These are phyloP conservation scores for Danionella dracula DNA, from an alignment of 2,797 vertebrate species.

Conservation along the genomic window DNA sequence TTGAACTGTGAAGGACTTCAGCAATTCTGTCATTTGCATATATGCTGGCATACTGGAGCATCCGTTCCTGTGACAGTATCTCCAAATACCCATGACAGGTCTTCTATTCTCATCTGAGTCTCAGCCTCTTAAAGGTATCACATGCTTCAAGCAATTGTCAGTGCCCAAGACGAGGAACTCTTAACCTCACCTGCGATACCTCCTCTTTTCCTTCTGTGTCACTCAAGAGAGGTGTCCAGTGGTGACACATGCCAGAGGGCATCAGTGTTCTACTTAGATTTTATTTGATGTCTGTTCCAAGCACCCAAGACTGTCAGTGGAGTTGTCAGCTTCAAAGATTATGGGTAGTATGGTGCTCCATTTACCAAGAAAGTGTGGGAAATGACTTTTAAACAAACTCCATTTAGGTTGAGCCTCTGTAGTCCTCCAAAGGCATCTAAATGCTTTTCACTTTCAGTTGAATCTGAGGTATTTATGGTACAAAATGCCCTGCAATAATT, in stretches of 20 bases:
- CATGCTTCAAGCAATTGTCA: slow-evolving; percentile 19
- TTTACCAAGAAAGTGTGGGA: background rate
- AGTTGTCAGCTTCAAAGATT: background rate
- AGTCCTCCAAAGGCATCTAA: too few species aligned
- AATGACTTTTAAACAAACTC: background rate
- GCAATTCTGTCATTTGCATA: background rate
- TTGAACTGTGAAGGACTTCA: background rate
- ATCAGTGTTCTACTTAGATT: slow-evolving; percentile 31
- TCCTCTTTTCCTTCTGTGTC: slow-evolving; percentile 3
- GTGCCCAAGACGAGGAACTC: slow-evolving; percentile 15
- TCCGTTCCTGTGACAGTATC: background rate
- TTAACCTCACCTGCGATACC: slow-evolving; percentile 7
- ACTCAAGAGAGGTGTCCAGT: slow-evolving; percentile 17
- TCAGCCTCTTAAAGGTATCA: slow-evolving; percentile 22
- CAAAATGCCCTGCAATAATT: too few species aligned
- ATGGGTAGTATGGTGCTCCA: background rate
- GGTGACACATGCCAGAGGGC: slow-evolving; percentile 14
- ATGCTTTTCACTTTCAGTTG: too few species aligned
- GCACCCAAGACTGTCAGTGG: slow-evolving; percentile 6
- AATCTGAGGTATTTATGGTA: too few species aligned
- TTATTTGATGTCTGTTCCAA: slow-evolving; percentile 1
- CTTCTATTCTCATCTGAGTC: slow-evolving; percentile 11
- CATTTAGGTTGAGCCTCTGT: too few species aligned
- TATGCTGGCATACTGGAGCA: background rate
- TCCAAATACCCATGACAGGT: slow-evolving; percentile 22